Evolutionary conservation across 2,888 invertebrate genomes (phyloP).

Genomic region (Panopea generosa): DNA sequence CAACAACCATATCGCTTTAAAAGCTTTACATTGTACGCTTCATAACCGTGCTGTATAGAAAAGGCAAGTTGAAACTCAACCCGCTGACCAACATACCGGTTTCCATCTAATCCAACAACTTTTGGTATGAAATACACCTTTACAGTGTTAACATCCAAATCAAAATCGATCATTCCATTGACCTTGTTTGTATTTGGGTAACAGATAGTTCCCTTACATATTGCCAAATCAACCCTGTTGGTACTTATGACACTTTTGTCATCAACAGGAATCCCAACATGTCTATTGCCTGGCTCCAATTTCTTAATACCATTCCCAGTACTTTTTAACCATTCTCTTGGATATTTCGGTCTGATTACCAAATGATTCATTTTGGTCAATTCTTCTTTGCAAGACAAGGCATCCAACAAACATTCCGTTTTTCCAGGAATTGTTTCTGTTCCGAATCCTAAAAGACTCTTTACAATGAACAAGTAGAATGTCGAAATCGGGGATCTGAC

Average conservation of each 20-base stretch:
- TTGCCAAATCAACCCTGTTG: slow-evolving; percentile 3
- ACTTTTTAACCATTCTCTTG: slow-evolving; percentile 67
- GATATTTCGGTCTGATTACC: slow-evolving; percentile 56
- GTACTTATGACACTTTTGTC: background rate
- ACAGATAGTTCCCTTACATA: slow-evolving; percentile 62
- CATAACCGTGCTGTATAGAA: slow-evolving; percentile 47
- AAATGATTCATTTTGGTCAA: slow-evolving; percentile 50
- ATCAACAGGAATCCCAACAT: slow-evolving; percentile 8
- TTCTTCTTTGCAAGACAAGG: slow-evolving; percentile 44
- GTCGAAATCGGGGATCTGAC: slow-evolving; percentile 59
- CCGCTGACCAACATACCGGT: slow-evolving; percentile 36
- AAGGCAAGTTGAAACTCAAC: slow-evolving; percentile 58
- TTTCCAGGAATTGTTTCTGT: slow-evolving; percentile 47
- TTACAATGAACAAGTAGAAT: slow-evolving; percentile 65
- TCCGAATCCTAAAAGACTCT: slow-evolving; percentile 66
- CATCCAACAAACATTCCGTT: slow-evolving; percentile 63
- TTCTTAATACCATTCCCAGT: slow-evolving; percentile 22
- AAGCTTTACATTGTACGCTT: slow-evolving; percentile 51
- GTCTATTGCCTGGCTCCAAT: slow-evolving; percentile 24
- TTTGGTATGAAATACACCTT: slow-evolving; percentile 49
- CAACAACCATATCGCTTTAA: slow-evolving; percentile 40
- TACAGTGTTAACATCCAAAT: slow-evolving; percentile 45
- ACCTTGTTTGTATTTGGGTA: slow-evolving; percentile 58
- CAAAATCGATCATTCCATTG: slow-evolving; percentile 52
- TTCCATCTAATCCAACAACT: slow-evolving; percentile 21